Conservation (phyloP, 2,797 vertebrate genomes). For the Syngnathus acus region DNA sequence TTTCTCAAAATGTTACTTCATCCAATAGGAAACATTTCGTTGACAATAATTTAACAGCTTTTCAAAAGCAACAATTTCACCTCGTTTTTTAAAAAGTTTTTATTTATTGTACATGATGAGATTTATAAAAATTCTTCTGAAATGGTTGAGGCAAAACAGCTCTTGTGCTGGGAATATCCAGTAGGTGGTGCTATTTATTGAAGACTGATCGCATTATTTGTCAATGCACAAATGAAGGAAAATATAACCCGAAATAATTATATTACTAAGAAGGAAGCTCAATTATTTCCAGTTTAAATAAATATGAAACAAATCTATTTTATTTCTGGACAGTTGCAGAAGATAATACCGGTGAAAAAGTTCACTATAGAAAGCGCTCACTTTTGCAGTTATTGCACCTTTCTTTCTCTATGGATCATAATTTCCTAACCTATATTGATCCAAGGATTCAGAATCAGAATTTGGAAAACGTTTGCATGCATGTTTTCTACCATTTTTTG, state of each 20-base stretch:
- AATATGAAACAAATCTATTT: too few relatives aligned
- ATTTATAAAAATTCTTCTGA: background rate
- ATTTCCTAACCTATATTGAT: background rate
- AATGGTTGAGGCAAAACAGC: background rate
- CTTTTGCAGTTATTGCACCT: background rate
- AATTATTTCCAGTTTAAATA: too few relatives aligned
- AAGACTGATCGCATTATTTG: background rate
- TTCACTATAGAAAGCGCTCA: background rate
- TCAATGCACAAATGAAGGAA: too few relatives aligned
- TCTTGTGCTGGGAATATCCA: background rate
- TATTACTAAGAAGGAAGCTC: too few relatives aligned
- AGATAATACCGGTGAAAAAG: background rate
- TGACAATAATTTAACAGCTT: background rate
- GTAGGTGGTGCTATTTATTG: background rate
- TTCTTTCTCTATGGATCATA: background rate
- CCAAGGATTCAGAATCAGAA: background rate
- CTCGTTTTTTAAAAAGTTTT: background rate
- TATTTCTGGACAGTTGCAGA: too few relatives aligned
- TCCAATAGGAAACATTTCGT: too few relatives aligned
- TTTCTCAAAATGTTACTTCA: too few relatives aligned
- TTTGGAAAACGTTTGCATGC: slow-evolving; percentile 24
- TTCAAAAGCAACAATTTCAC: background rate
- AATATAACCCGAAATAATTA: too few relatives aligned
- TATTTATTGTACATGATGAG: background rate
- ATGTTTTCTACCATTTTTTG: slow-evolving; percentile 21